Base-by-base conservation (phyloP, 2,888 invertebrate genomes). In the Agrotis puta region DNA sequence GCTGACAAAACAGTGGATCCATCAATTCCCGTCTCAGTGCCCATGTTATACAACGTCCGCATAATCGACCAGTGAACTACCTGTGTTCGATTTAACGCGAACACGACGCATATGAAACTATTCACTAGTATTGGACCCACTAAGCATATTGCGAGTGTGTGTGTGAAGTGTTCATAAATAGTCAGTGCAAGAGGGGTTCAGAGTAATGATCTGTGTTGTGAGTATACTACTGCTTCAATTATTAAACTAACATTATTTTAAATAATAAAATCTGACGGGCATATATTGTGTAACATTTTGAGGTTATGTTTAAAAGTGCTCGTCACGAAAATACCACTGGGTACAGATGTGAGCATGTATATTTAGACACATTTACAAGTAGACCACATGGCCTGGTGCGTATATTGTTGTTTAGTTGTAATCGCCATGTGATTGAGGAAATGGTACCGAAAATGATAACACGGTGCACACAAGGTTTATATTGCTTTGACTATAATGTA, bases 101-200 rank as follows among this genome's bases (percentile, higher is more conserved):
- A 82, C 88, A 85, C 89, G 87, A 89, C 92, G 89, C 88, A 91
- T 89, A 91, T 89, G 86, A 89, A 88, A 89, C 91, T 92, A 89
- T 91, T 88, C 87, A 88, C 89, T 90, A 86, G 88, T 89, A 91
- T 91, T 89, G 88, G 89, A 90, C 94, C 92, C 93, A 93, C 91
- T 90, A 94, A 94, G 93, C 93, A 93, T 89, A 88, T 91, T 92
- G 90, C 88, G 85, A 87, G 88, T 91, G 94, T 94, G 95, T 94
- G 94, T 88, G 94, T 94, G 91, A 90, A 94, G 94, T 95, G 94
- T 91, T 92, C 94, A 91, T 91, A 95, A 95, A 95, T 94, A 95
- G 93, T 92, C 93, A 89, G 92, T 92, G 93, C 90, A 92, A 91
- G 92, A 92, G 92, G 90, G 88, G 92, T 89, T 92, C 91, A 89